phyloP scores from a whole-genome alignment of 2,888 invertebrate species.

The Drosophila mimica region DNA sequence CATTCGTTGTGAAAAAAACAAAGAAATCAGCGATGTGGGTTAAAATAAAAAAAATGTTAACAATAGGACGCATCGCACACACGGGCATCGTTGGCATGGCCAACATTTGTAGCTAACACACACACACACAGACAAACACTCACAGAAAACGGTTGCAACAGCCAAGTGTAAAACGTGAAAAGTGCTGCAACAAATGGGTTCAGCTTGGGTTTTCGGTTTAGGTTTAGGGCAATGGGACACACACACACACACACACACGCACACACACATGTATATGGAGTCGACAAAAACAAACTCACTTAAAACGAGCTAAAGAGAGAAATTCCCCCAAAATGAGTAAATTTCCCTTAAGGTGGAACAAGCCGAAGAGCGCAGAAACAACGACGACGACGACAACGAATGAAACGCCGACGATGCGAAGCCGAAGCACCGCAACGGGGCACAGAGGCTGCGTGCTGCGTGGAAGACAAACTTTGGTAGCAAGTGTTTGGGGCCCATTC shows the following conservation, averaged over 20 bases:
- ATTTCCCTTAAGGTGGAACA: slow-evolving; percentile 49
- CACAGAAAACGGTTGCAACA: slow-evolving; percentile 37
- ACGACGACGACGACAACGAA: slow-evolving; percentile 1
- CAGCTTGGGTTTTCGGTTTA: slow-evolving; percentile 54
- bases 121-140: slow-evolving; percentile 2
- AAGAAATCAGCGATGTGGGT: slow-evolving; percentile 66
- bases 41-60: slow-evolving; percentile 73
- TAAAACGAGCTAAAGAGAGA: slow-evolving; percentile 29
- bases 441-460: slow-evolving; percentile 47
- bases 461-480: slow-evolving; percentile 64
- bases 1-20: slow-evolving; percentile 58
- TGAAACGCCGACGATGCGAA: slow-evolving; percentile 4
- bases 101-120: slow-evolving; percentile 59
- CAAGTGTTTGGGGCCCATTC: slow-evolving; percentile 63
- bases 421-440: slow-evolving; percentile 24
- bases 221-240: slow-evolving; percentile 63
- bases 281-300: slow-evolving; percentile 17
- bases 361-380: slow-evolving; percentile 25
- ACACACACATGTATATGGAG: not conserved
- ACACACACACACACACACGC: slow-evolving; percentile 4
- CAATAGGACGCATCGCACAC: slow-evolving; percentile 72
- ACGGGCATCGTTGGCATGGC: slow-evolving; percentile 61
- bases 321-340: slow-evolving; percentile 46
- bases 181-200: slow-evolving; percentile 74
- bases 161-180: slow-evolving; percentile 74